Conservation (phyloP, 1,140 invertebrate genomes). For the Caligus rogercresseyi region DNA sequence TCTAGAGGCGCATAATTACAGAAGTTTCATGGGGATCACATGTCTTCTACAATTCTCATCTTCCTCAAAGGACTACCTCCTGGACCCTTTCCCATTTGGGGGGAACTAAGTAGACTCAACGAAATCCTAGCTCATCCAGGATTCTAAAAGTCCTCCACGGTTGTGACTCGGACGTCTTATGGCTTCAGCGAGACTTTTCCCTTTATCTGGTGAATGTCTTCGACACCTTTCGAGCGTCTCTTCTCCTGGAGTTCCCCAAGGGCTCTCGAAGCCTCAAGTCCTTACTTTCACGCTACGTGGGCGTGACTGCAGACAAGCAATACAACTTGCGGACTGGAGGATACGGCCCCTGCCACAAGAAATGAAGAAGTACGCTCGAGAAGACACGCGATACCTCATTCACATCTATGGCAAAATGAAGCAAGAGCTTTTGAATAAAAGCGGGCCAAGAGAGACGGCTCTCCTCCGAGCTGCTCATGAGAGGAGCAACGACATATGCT, state of each 20-base stretch:
- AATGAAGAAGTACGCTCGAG: conserved; percentile 68
- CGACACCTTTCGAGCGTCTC: conserved; percentile 77
- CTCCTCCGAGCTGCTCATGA: conserved; percentile 48
- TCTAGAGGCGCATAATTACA: conserved; percentile 65
- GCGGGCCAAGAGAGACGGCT: conserved; percentile 46
- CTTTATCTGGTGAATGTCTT: conserved; percentile 94
- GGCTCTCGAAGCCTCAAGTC: conserved; percentile 48
- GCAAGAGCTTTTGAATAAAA: conserved; percentile 53
- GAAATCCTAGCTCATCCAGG: conserved; percentile 75
- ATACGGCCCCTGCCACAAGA: conserved; percentile 68
- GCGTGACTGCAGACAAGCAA: conserved; percentile 61
- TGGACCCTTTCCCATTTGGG: conserved; percentile 71
- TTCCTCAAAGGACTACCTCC: conserved; percentile 60
- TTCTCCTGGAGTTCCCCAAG: conserved; percentile 47
- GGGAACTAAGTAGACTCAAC: conserved; percentile 66
- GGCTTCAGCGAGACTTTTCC: conserved; percentile 88
- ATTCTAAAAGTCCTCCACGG: conserved; percentile 93
- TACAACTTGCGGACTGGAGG: conserved; percentile 89
- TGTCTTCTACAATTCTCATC: conserved; percentile 93
- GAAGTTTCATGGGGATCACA: conserved; percentile 64
- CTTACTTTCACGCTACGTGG: conserved; percentile 59
- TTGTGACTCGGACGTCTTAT: conserved; percentile 65
- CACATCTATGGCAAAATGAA: conserved; percentile 71
- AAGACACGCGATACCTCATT: conserved; percentile 87
- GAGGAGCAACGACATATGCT: conserved; percentile 49